Percentiles rank a stretch among this genome's conserved stretches.
phyloP scores from a whole-genome alignment of 1,140 invertebrate genomes.

The Drosophila takahashii region DNA sequence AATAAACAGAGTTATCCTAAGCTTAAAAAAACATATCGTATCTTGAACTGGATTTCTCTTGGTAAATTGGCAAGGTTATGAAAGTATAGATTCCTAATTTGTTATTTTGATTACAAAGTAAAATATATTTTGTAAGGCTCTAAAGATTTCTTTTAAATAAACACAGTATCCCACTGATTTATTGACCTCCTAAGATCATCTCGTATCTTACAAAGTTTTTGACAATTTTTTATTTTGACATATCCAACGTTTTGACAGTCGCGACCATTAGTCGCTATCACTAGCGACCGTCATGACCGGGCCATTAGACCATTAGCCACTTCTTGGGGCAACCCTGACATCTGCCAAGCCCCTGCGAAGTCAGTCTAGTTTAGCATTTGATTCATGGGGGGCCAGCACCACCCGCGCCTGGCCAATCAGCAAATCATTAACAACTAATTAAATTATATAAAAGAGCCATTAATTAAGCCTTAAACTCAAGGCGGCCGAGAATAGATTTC shows the following conservation, averaged over 20 bases:
- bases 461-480: constrained; percentile 65
- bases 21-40: no score
- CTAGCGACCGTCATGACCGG: constrained; percentile 14
- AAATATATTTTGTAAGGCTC: neutral
- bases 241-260: constrained; percentile 12
- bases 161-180: neutral
- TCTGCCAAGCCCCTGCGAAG: constrained; percentile 70
- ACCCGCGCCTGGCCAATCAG: constrained; percentile 63
- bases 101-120: no score
- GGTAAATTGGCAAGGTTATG: no score
- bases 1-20: neutral
- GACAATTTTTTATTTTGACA: constrained; percentile 19
- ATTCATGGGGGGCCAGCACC: constrained; percentile 58
- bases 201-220: neutral
- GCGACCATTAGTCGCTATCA: constrained; percentile 37
- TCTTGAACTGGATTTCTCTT: no score
- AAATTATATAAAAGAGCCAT: constrained; percentile 80
- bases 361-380: constrained; percentile 66
- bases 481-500: constrained; percentile 50
- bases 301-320: constrained; percentile 50
- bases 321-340: constrained; percentile 69
- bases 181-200: neutral
- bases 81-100: no score
- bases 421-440: constrained; percentile 82
- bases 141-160: neutral